A percentile compares a stretch with the other conserved stretches of the same genome.
Evolutionary conservation across 2,888 invertebrate species (phyloP).

Genomic region (Hemicrepidius hirtus): DNA sequence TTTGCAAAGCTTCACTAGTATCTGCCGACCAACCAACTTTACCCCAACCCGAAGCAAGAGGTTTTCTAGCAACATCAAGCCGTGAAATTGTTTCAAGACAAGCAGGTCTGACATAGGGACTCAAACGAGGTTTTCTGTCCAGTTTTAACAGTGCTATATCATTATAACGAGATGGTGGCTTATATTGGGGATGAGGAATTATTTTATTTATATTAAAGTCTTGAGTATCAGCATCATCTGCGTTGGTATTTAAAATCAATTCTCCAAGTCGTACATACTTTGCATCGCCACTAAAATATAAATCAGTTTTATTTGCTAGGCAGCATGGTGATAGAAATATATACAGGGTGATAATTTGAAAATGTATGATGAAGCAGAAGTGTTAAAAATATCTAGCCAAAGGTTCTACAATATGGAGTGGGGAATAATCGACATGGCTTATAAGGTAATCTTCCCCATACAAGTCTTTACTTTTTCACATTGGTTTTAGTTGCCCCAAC

Average conservation of each 20-base stretch:
- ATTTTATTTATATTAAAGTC: slow-evolving; percentile 59
- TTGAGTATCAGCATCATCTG: slow-evolving; percentile 59
- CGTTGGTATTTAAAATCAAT: slow-evolving; percentile 65
- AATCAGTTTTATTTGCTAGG: neutral
- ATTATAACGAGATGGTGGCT: slow-evolving; percentile 67
- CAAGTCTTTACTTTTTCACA: too few species aligned
- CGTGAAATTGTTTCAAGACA: slow-evolving; percentile 73
- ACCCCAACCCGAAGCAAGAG: slow-evolving; percentile 80
- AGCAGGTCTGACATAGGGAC: slow-evolving; percentile 74
- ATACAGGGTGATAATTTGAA: too few species aligned
- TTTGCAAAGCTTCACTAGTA: slow-evolving; percentile 66
- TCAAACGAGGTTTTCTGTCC: slow-evolving; percentile 63
- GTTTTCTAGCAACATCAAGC: slow-evolving; percentile 61
- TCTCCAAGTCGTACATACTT: slow-evolving; percentile 72
- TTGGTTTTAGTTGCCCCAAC: too few species aligned
- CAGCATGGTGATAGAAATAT: too few species aligned
- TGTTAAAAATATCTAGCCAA: too few species aligned
- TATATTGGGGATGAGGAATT: slow-evolving; percentile 68
- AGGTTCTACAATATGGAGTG: too few species aligned
- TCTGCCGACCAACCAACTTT: slow-evolving; percentile 66
- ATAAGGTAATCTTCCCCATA: too few species aligned
- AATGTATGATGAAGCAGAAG: too few species aligned
- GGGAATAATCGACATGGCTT: too few species aligned
- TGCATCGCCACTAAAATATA: slow-evolving; percentile 60
- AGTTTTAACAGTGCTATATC: slow-evolving; percentile 72